These are phyloP conservation scores for Cebus imitator DNA, from an alignment of 2,113 vertebrate genomes.

Conservation along the genomic window DNA sequence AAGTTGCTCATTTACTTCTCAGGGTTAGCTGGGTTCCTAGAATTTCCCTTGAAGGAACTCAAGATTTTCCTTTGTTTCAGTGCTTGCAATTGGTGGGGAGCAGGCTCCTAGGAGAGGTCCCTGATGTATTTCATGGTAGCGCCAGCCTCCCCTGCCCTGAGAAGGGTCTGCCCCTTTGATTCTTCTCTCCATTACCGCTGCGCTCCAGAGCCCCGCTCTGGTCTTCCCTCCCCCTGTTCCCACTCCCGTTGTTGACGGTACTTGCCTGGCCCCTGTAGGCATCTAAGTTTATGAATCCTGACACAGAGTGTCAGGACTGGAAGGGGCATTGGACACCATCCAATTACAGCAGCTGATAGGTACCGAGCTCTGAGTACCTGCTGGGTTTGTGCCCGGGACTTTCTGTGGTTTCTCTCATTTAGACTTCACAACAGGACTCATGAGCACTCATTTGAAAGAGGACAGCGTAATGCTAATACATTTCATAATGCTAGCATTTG, in stretches of 20 bases:
- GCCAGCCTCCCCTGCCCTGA: neutral
- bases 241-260: neutral
- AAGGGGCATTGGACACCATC: neutral
- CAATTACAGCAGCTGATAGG: neutral
- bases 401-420: neutral
- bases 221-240: neutral
- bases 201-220: accelerated
- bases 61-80: too few species aligned
- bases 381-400: neutral
- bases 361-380: neutral
- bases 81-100: too few species aligned
- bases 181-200: neutral
- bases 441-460: neutral
- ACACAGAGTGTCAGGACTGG: neutral
- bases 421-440: too few species aligned
- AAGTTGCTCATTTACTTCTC: too few species aligned
- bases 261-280: neutral
- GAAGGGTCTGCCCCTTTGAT: neutral
- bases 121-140: too few species aligned
- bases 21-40: too few species aligned
- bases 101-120: too few species aligned
- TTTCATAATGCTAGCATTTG: neutral
- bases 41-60: too few species aligned
- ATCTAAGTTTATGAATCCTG: neutral
- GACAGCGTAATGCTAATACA: neutral